phyloP scores from a whole-genome alignment of 2,113 vertebrate genomes.

The Panthera uncia region DNA sequence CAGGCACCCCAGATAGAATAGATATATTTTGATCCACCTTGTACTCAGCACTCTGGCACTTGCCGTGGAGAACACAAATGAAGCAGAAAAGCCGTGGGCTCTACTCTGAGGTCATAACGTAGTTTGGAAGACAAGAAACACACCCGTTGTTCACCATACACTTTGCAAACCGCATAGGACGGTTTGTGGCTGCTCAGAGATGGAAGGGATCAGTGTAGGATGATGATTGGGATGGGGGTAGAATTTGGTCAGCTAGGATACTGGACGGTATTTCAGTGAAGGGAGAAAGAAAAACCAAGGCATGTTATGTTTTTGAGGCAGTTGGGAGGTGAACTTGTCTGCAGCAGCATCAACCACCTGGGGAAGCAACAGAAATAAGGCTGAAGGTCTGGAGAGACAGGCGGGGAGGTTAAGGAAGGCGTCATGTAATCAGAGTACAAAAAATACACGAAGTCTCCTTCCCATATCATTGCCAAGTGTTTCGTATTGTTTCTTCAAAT shows the following conservation, averaged over 20 bases:
- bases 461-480: not conserved
- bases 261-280: not conserved
- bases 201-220: accelerated
- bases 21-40: not conserved
- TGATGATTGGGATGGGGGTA: not conserved
- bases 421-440: not conserved
- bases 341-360: not conserved
- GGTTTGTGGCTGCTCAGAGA: not conserved
- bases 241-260: not conserved
- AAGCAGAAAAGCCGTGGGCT: not conserved
- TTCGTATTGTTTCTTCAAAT: not conserved
- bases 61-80: not conserved
- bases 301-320: not conserved
- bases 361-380: not conserved
- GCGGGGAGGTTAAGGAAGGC: not conserved
- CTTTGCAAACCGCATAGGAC: accelerated
- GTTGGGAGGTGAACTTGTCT: not conserved
- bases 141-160: accelerated
- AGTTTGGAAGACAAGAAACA: not conserved
- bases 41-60: not conserved
- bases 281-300: not conserved
- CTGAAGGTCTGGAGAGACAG: not conserved
- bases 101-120: not conserved
- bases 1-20: too few relatives aligned
- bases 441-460: not conserved